A percentile compares a stretch with the other conserved stretches of the same genome.
phyloP scores from a whole-genome alignment of 2,888 invertebrate species.

The Frankliniella fusca region DNA sequence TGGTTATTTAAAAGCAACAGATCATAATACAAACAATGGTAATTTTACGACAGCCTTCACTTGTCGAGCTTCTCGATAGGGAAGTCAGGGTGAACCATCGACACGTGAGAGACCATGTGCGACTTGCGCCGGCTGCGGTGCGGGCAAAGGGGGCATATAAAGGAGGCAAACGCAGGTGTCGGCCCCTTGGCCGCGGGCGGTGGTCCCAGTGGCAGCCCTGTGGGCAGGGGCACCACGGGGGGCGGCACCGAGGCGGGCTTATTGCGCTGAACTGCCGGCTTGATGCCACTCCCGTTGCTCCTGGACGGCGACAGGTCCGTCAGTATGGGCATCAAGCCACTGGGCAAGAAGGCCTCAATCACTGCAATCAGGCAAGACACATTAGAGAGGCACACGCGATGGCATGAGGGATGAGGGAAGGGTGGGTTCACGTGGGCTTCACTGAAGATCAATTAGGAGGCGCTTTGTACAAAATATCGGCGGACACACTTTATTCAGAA shows the following conservation, averaged over 20 bases:
- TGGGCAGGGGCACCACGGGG: not conserved
- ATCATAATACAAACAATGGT: no score
- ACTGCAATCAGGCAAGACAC: not conserved
- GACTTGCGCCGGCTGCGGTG: conserved; percentile 6
- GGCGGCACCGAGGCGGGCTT: no score
- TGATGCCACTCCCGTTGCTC: no score
- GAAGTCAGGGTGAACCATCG: conserved; percentile 3
- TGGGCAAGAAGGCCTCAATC: conserved; percentile 19
- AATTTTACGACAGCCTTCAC: not conserved
- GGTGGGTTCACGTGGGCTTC: not conserved
- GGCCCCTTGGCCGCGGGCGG: not conserved
- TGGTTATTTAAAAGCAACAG: no score
- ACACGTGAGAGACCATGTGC: not conserved
- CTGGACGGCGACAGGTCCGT: not conserved
- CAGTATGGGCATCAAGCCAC: not conserved
- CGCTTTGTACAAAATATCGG: not conserved
- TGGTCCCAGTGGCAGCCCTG: not conserved
- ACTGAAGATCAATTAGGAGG: not conserved
- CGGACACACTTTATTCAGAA: not conserved
- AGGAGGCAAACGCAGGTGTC: not conserved
- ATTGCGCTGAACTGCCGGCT: no score
- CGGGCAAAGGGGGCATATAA: not conserved
- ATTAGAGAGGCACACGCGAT: not conserved
- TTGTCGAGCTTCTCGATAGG: not conserved
- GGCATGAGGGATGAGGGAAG: not conserved